These are phyloP conservation scores for Ephydatia muelleri DNA, from an alignment of 37 sponge, comb jelly and placozoan species.

Conservation along the genomic window DNA sequence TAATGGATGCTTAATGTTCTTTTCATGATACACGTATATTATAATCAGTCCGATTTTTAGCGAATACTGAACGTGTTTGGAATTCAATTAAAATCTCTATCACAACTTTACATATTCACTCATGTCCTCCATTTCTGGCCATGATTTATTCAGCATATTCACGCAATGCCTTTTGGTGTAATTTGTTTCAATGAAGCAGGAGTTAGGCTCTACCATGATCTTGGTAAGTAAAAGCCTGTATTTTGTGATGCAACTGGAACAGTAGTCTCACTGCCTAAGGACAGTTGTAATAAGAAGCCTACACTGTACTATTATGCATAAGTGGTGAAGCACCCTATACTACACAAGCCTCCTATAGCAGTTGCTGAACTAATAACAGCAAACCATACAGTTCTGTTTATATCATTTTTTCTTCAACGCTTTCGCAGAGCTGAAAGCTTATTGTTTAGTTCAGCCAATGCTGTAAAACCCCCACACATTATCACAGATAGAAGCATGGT, in stretches of 20 bases:
- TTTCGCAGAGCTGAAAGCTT: slow-evolving; percentile 2
- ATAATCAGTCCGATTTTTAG: too few relatives aligned
- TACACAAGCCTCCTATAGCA: neutral
- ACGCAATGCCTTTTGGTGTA: too few relatives aligned
- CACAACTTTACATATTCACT: too few relatives aligned
- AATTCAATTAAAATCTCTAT: too few relatives aligned
- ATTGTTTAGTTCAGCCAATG: neutral
- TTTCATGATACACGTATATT: too few relatives aligned
- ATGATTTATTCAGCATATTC: too few relatives aligned
- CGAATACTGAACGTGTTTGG: too few relatives aligned
- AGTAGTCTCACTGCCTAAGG: neutral
- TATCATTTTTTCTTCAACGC: neutral
- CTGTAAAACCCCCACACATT: neutral
- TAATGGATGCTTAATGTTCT: too few relatives aligned
- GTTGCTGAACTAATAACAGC: slow-evolving; percentile 19
- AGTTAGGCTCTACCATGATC: neutral
- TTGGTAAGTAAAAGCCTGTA: neutral
- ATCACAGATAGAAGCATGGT: slow-evolving; percentile 22
- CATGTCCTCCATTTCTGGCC: too few relatives aligned
- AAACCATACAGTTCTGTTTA: slow-evolving; percentile 6
- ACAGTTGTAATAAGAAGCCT: neutral
- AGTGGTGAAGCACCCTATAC: slow-evolving; percentile 1
- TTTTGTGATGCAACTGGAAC: slow-evolving; percentile 9
- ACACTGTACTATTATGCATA: slow-evolving; percentile 3
- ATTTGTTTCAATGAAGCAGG: too few relatives aligned